Evolutionary conservation across 1,140 invertebrate genomes (phyloP).

Genomic region (Saccostrea glomerata): DNA sequence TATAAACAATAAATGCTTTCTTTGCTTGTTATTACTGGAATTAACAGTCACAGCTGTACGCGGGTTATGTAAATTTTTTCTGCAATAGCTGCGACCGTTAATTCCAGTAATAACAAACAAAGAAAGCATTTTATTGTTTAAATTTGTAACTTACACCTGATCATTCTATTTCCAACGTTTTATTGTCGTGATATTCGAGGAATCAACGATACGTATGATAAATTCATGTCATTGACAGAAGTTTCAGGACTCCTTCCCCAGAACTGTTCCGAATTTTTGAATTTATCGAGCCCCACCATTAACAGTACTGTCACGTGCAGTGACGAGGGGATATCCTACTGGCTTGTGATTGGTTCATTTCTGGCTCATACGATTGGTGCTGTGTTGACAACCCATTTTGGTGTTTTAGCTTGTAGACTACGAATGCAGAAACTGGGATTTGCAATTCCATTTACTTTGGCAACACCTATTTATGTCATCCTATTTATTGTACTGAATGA

Average conservation of each 20-base stretch:
- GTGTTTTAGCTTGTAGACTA: conserved; percentile 64
- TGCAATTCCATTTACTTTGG: conserved; percentile 62
- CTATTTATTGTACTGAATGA: conserved; percentile 47
- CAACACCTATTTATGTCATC: conserved; percentile 59
- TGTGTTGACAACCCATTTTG: conserved; percentile 64
- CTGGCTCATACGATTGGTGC: conserved; percentile 61
- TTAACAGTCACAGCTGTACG: too few species aligned
- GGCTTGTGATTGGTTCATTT: conserved; percentile 41
- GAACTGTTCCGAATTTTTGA: neutral
- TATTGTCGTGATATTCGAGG: conserved; percentile 1
- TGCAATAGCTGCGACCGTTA: too few species aligned
- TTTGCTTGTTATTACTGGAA: too few species aligned
- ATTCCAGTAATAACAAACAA: too few species aligned
- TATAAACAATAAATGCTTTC: too few species aligned
- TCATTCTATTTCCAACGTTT: conserved; percentile 48
- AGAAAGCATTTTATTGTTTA: too few species aligned
- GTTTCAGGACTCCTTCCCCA: neutral
- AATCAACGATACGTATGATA: conserved; percentile 21
- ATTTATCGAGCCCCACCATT: neutral
- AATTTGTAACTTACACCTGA: conserved; percentile 25
- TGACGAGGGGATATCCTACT: neutral
- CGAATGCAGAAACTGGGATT: conserved; percentile 67
- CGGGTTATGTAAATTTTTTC: too few species aligned
- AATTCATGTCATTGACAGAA: neutral
- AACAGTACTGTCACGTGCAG: neutral